A percentile compares a stretch with the other conserved stretches of the same genome.
phyloP scores from a whole-genome alignment of 64 coral and sea anemone species.

The Porites australiensis region DNA sequence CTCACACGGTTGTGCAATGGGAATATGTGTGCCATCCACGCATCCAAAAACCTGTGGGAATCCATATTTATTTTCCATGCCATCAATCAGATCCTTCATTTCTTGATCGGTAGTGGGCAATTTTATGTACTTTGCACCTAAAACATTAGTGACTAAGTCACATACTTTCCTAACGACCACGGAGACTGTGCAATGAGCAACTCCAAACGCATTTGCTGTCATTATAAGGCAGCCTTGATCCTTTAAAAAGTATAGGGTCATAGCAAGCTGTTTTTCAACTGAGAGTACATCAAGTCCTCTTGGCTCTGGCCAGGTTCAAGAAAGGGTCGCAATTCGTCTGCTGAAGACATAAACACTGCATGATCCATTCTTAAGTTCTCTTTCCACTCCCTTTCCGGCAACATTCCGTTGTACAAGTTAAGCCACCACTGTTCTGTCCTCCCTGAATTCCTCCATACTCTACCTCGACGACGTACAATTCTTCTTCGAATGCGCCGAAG shows the following conservation, averaged over 20 bases:
- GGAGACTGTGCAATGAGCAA: slow-evolving; percentile 32
- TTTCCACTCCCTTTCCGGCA: slow-evolving; percentile 53
- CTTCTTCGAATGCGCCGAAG: not conserved
- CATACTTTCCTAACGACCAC: slow-evolving; percentile 20
- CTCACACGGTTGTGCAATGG: not conserved
- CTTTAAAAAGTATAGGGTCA: slow-evolving; percentile 46
- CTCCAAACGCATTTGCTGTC: slow-evolving; percentile 66
- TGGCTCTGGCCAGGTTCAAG: slow-evolving; percentile 22
- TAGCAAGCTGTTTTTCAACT: slow-evolving; percentile 47
- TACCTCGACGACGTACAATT: slow-evolving; percentile 44
- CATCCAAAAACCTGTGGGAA: slow-evolving; percentile 4
- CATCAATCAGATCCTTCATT: slow-evolving; percentile 4
- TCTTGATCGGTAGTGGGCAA: slow-evolving; percentile 33
- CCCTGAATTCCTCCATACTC: slow-evolving; percentile 61
- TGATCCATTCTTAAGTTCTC: slow-evolving; percentile 54
- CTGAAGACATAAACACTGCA: slow-evolving; percentile 6
- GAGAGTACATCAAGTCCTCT: not conserved
- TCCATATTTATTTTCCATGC: slow-evolving; percentile 32
- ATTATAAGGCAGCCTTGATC: slow-evolving; percentile 48
- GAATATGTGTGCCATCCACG: slow-evolving; percentile 41
- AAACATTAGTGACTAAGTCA: not conserved
- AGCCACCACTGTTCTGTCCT: slow-evolving; percentile 66
- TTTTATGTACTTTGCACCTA: slow-evolving; percentile 47
- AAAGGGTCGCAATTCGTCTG: slow-evolving; percentile 7
- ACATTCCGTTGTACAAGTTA: slow-evolving; percentile 36